Evolutionary conservation across 2,113 vertebrate genomes (phyloP).

Genomic region (Sphaerodactylus townsendi): DNA sequence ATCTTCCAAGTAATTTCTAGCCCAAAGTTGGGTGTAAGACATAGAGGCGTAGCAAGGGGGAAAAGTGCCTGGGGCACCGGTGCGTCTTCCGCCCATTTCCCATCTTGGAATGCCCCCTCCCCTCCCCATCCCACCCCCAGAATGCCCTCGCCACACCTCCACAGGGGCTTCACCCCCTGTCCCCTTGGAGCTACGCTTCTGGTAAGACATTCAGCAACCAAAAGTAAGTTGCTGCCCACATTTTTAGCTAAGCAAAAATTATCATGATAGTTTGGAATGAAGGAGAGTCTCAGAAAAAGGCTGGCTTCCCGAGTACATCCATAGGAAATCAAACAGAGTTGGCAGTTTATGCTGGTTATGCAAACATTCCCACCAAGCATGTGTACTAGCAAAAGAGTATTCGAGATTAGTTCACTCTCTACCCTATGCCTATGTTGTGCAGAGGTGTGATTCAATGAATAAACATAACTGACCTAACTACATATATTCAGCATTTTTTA

Average conservation of each 20-base stretch:
- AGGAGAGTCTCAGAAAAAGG: background rate
- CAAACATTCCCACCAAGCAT: background rate
- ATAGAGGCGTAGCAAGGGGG: too few species aligned
- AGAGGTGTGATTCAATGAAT: background rate
- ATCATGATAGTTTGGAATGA: background rate
- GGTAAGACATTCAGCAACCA: background rate
- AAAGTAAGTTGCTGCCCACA: background rate
- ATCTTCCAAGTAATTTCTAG: background rate
- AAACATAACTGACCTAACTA: background rate
- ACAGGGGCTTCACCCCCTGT: too few species aligned
- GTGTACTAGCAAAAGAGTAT: background rate
- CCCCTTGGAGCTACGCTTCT: too few species aligned
- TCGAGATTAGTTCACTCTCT: background rate
- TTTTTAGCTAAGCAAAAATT: background rate
- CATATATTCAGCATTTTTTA: background rate
- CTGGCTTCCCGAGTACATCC: background rate
- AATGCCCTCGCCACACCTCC: too few species aligned
- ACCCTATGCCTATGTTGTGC: background rate
- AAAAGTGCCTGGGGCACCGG: too few species aligned
- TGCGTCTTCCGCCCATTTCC: too few species aligned
- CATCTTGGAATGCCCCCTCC: too few species aligned
- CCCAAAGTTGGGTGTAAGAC: background rate
- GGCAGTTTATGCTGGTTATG: background rate
- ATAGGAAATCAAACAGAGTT: background rate
- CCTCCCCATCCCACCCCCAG: too few species aligned